Conservation (phyloP, 2,888 invertebrate species). For the Agriopis aurantiaria region DNA sequence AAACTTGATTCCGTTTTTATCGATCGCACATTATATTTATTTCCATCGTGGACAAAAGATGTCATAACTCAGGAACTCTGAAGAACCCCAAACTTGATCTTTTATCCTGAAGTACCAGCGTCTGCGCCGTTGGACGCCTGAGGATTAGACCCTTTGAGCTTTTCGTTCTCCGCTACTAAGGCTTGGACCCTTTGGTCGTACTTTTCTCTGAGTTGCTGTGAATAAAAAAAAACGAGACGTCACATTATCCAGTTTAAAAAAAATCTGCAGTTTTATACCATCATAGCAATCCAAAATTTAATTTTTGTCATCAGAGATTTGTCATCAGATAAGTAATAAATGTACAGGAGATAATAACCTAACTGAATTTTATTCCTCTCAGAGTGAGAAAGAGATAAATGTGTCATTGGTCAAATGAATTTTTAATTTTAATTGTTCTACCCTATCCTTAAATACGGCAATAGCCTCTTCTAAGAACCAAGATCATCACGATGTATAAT, state of each 20-base stretch:
- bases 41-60: background rate
- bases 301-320: background rate
- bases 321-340: background rate
- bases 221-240: conserved; percentile 42
- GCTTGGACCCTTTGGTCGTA: conserved; percentile 89
- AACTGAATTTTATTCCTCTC: no score
- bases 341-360: no score
- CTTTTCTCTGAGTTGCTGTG: conserved; percentile 88
- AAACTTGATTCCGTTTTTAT: background rate
- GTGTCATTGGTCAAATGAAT: no score
- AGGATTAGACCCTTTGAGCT: conserved; percentile 60
- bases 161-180: conserved; percentile 83
- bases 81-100: no score
- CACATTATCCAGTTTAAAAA: background rate
- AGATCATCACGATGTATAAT: no score
- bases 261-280: background rate
- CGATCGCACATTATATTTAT: background rate
- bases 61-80: background rate
- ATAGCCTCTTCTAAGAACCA: no score
- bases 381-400: no score
- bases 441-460: no score
- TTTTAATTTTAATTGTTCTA: no score
- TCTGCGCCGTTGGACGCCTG: conserved; percentile 21
- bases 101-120: conserved; percentile 36
- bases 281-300: background rate